Evolutionary conservation across 2,113 vertebrate species (phyloP).

Genomic region (Psittacara wagleri): DNA sequence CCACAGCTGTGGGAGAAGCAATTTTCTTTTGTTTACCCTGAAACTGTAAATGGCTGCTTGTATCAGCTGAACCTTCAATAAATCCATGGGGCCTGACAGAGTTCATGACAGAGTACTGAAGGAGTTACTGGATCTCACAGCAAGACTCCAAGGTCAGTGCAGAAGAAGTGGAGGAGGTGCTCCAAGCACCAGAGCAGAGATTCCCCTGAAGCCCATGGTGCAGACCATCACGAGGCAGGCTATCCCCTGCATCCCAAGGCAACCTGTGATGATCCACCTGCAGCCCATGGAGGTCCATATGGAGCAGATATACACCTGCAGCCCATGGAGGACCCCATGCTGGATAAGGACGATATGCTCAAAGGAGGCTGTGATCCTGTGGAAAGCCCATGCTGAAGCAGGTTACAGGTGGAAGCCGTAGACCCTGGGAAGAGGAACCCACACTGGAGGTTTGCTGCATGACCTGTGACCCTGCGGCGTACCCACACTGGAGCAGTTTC

Average conservation of each 20-base stretch:
- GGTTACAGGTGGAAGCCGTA: neutral
- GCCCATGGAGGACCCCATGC: accelerated
- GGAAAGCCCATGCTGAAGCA: neutral
- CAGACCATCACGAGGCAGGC: neutral
- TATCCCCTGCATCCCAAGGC: neutral
- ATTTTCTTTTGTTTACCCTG: neutral
- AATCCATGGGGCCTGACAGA: neutral
- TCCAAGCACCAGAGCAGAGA: neutral
- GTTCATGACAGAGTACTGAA: neutral
- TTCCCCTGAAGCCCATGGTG: neutral
- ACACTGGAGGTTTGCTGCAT: neutral
- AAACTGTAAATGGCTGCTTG: neutral
- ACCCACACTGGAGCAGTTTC: neutral
- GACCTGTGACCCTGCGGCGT: neutral
- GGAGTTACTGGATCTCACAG: neutral
- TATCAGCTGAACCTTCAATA: neutral
- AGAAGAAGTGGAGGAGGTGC: neutral
- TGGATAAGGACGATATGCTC: neutral
- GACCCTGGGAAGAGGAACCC: neutral
- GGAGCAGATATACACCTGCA: neutral
- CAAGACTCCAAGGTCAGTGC: neutral
- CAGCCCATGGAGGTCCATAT: neutral
- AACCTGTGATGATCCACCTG: neutral
- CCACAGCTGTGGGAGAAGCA: accelerated
- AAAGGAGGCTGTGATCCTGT: neutral